Conservation (phyloP, 2,113 vertebrate genomes). For the Tricholaema leucomelas region DNA sequence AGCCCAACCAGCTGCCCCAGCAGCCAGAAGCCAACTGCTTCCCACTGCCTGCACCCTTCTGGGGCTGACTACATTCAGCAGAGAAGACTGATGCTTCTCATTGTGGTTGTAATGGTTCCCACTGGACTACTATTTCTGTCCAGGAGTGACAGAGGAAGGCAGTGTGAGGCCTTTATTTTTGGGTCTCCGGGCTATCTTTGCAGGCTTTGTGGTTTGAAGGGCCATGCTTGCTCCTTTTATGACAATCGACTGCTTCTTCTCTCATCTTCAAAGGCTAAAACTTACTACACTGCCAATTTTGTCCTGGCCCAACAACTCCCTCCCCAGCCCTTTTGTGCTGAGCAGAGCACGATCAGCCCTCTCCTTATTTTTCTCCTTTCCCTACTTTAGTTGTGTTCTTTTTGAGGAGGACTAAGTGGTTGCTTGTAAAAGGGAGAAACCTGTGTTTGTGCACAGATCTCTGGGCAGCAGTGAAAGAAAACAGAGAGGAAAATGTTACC, state of each 20-base stretch:
- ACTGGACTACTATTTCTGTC: constrained; percentile 59
- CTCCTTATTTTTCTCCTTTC: neutral
- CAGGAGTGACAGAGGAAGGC: constrained; percentile 25
- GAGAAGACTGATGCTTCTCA: constrained; percentile 40
- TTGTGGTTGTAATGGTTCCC: constrained; percentile 12
- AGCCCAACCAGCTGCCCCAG: constrained; percentile 2
- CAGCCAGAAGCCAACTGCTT: neutral
- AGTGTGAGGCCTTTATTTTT: constrained; percentile 56
- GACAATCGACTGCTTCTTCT: constrained; percentile 58
- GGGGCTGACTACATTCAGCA: neutral
- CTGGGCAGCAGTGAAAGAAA: neutral
- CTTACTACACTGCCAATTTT: constrained; percentile 11
- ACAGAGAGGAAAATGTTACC: neutral
- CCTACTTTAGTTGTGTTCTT: neutral
- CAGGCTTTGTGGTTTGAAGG: constrained; percentile 52
- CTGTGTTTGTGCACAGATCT: constrained; percentile 9
- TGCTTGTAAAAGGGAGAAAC: neutral
- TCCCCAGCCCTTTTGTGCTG: neutral
- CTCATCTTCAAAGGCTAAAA: constrained; percentile 59
- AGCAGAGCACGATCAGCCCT: neutral
- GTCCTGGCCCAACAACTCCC: neutral
- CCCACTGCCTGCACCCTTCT: neutral
- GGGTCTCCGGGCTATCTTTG: constrained; percentile 56
- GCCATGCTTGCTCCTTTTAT: neutral
- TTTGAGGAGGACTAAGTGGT: neutral